Percentiles rank a stretch among this genome's conserved stretches.
Conservation (phyloP, 53 echinoderm and acorn worm species). For the Zoroaster sp. region DNA sequence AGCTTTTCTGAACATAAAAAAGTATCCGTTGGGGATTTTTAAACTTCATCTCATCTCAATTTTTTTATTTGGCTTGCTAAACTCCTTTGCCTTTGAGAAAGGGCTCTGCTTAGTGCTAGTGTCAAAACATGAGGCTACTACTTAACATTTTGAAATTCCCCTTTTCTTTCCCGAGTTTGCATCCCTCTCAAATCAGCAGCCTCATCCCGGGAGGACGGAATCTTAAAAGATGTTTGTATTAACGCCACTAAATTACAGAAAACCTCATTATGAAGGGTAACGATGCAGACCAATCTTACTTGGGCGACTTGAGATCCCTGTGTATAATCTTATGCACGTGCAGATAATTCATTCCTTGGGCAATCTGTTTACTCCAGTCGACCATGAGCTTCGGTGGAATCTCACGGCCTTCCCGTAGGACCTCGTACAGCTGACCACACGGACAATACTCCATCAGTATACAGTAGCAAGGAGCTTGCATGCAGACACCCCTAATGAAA, state of each 20-base stretch:
- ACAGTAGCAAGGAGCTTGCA: conserved; percentile 94
- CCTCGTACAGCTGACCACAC: conserved; percentile 98
- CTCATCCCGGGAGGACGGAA: neutral
- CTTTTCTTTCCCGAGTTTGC: neutral
- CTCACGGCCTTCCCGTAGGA: conserved; percentile 92
- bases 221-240: neutral
- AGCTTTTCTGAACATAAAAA: no score
- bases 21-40: no score
- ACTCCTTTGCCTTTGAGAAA: no score
- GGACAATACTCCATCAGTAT: conserved; percentile 99
- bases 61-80: no score
- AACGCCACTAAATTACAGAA: neutral
- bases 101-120: no score
- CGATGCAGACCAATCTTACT: conserved; percentile 69
- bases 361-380: conserved; percentile 99
- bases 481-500: conserved; percentile 89
- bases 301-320: conserved; percentile 97
- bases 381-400: conserved; percentile 98
- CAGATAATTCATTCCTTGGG: conserved; percentile 96
- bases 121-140: no score
- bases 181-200: neutral
- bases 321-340: conserved; percentile 95
- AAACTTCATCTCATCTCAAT: no score
- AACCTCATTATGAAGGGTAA: neutral
- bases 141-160: no score